phyloP scores from a whole-genome alignment of 2,113 vertebrate genomes.

The Clarias magur region DNA sequence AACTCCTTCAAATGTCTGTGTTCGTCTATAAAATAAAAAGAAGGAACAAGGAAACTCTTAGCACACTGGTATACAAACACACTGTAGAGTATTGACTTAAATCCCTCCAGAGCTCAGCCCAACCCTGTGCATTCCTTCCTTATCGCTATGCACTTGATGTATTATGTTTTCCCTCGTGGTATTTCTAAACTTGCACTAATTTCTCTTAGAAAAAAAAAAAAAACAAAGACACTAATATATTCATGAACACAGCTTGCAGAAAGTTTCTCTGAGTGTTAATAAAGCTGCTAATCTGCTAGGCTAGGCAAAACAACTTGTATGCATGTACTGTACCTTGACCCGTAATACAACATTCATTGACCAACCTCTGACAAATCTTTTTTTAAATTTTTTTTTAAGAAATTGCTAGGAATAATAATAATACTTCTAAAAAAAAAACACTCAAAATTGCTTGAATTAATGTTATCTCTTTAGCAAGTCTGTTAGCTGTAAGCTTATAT shows the following conservation, averaged over 20 bases:
- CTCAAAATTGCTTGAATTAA: neutral
- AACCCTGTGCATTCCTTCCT: neutral
- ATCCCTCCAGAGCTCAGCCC: neutral
- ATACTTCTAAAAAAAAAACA: neutral
- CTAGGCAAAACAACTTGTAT: neutral
- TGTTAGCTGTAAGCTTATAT: neutral
- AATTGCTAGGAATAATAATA: neutral
- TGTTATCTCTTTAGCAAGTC: neutral
- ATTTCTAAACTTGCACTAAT: neutral
- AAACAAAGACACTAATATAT: neutral
- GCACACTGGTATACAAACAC: too few species aligned
- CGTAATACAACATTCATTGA: neutral
- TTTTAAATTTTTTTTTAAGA: too few species aligned
- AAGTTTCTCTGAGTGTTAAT: neutral
- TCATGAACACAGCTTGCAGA: neutral
- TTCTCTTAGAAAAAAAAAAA: neutral
- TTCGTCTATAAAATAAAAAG: slow-evolving; percentile 6
- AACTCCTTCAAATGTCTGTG: neutral
- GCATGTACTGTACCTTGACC: slow-evolving; percentile 14
- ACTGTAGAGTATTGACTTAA: neutral
- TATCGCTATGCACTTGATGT: neutral
- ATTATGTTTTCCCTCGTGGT: neutral
- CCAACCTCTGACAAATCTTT: neutral
- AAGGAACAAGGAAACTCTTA: neutral
- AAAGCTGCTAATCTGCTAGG: slow-evolving; percentile 3